Evolutionary conservation across 2,888 invertebrate genomes (phyloP), one percentile per base, ranked within the genome.

Genomic region (Eurytoma adleriae): DNA sequence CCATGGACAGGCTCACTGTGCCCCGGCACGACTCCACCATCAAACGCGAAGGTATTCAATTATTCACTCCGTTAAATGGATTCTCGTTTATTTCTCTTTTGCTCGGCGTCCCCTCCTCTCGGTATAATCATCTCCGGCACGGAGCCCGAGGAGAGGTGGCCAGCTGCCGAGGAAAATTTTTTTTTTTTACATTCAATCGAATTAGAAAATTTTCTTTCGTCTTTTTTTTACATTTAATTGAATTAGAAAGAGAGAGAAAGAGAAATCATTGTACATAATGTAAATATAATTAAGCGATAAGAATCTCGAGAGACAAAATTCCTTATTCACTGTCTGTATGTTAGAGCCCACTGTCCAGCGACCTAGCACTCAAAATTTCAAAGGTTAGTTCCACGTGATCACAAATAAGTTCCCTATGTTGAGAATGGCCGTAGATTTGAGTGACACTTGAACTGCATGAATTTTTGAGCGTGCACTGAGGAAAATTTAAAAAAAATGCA

Each of bases 11-110:
- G 72, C 81, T 91, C 40, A 85, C 89, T n/a, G 90, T 91, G 52
- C 91, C 91, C 24, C 85, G 87, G 72, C 90, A 86, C 83, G 91
- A 91, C 75, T 86, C 87, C 10, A 84, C 89, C 68, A 87, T 90
- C 79, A 91, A 89, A 81, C 88, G 86, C 88, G 91, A 91, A 88
- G 91, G 91, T 91, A 88, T 27, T 50, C 50, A 13, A 16, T n/a
- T 20, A 1, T 12, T 67, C 18, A 72, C n/a, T 54, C n/a, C 64
- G 13, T n/a, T 30, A 64, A 10, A 14, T 10, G 13, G 27, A 67
- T 40, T 27, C 30, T 30, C 62, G n/a, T 62, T 30, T 14, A 30
- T 30, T 62, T 16, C 62, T 62, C 30, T 24, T 30, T 62, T 2
- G n/a, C 30, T 12, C 30, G 13, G 2, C 2, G 62, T 7, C 4